Evolutionary conservation across 2,113 vertebrate genomes (phyloP).

Genomic region (Haliaeetus leucogaster): DNA sequence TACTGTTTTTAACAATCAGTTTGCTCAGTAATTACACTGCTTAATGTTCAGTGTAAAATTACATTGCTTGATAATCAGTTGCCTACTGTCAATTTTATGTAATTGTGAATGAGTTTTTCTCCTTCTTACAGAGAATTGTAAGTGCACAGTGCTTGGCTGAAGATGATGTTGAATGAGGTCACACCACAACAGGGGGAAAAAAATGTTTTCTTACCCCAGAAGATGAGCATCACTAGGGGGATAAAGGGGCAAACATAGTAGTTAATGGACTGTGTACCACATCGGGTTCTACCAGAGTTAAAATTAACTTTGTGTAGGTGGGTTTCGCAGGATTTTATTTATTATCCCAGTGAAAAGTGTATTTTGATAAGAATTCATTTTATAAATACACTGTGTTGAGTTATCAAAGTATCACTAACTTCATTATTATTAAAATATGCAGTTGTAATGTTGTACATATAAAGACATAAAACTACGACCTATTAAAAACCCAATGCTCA

Average conservation of each 20-base stretch:
- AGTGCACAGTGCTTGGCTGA: slow-evolving; percentile 85
- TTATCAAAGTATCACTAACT: slow-evolving; percentile 69
- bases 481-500: slow-evolving; percentile 57
- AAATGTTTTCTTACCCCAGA: slow-evolving; percentile 64
- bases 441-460: slow-evolving; percentile 69
- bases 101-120: slow-evolving; percentile 56
- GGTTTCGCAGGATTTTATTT: slow-evolving; percentile 75
- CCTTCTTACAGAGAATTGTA: slow-evolving; percentile 83
- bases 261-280: slow-evolving; percentile 68
- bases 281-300: slow-evolving; percentile 74
- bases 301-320: slow-evolving; percentile 74
- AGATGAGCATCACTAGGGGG: slow-evolving; percentile 69
- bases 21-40: slow-evolving; percentile 8
- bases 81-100: slow-evolving; percentile 39
- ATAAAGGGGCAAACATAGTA: slow-evolving; percentile 64
- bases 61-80: slow-evolving; percentile 35
- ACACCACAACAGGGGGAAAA: slow-evolving; percentile 54
- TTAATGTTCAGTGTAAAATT: slow-evolving; percentile 33
- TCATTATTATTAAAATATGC: slow-evolving; percentile 62
- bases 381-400: slow-evolving; percentile 78
- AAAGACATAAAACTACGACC: slow-evolving; percentile 41
- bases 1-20: not conserved
- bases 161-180: slow-evolving; percentile 88
- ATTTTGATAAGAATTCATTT: slow-evolving; percentile 80
- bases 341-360: slow-evolving; percentile 79